Evolutionary conservation across 1,140 invertebrate species (phyloP).

Genomic region (Diorhabda sublineata): DNA sequence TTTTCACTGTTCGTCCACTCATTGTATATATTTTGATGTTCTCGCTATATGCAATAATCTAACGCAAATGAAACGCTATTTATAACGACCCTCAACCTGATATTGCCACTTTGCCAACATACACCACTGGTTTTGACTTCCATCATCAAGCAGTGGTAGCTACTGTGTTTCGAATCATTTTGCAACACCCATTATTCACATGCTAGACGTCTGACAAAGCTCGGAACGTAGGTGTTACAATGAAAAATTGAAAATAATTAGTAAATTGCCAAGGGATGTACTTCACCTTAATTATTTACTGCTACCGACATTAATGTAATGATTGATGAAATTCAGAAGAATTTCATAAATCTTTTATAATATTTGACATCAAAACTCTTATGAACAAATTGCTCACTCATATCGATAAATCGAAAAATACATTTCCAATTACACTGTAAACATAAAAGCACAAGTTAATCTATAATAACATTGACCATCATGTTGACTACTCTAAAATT

Average conservation of each 20-base stretch:
- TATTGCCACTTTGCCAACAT: not conserved
- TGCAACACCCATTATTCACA: slow-evolving; percentile 5
- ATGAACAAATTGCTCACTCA: too few species aligned
- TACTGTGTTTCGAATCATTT: slow-evolving; percentile 22
- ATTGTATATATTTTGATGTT: too few species aligned
- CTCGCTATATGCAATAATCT: too few species aligned
- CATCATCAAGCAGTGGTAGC: slow-evolving; percentile 6
- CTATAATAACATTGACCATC: too few species aligned
- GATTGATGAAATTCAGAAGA: not conserved
- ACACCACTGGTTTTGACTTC: not conserved
- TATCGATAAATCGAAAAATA: too few species aligned
- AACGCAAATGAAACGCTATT: not conserved
- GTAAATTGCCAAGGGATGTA: slow-evolving; percentile 20
- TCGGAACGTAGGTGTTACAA: slow-evolving; percentile 17
- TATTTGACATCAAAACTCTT: too few species aligned
- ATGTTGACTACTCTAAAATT: too few species aligned
- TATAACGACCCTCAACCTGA: not conserved
- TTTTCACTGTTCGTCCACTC: too few species aligned
- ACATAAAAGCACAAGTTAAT: too few species aligned
- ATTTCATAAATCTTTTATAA: not conserved
- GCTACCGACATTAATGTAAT: not conserved
- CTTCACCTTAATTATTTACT: slow-evolving; percentile 16
- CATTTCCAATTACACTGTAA: too few species aligned
- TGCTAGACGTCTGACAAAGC: slow-evolving; percentile 7
- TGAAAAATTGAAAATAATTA: slow-evolving; percentile 26